Conservation (phyloP, 2,113 vertebrate genomes). For the Daubentonia madagascariensis region DNA sequence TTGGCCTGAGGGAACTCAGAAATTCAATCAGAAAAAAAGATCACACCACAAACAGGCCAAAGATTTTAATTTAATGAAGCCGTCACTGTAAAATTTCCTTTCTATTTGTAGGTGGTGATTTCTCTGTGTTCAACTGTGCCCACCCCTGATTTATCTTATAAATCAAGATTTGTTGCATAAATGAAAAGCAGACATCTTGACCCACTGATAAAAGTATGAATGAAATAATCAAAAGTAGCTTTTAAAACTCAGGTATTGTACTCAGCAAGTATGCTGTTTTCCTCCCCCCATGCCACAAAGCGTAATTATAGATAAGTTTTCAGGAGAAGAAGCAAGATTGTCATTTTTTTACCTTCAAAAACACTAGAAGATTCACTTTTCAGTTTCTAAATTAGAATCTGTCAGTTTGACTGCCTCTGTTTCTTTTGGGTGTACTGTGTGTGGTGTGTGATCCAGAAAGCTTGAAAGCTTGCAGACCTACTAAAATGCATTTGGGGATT, state of each 20-base stretch:
- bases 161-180: not conserved
- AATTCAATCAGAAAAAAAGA: not conserved
- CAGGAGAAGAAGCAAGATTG: constrained; percentile 21
- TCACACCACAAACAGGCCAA: not conserved
- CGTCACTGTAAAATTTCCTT: not conserved
- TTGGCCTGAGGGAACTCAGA: not conserved
- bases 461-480: constrained; percentile 43
- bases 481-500: constrained; percentile 32
- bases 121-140: not conserved
- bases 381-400: constrained; percentile 63
- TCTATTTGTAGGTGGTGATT: not conserved
- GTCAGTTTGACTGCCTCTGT: constrained; percentile 37
- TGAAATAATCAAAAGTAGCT: constrained; percentile 35
- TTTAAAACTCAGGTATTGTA: constrained; percentile 15
- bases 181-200: constrained; percentile 2
- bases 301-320: constrained; percentile 31
- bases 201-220: not conserved
- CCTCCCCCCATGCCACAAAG: not conserved
- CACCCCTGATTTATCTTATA: not conserved
- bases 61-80: not conserved
- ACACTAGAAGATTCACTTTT: constrained; percentile 47
- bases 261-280: not conserved
- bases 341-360: constrained; percentile 31
- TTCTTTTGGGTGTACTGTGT: constrained; percentile 16
- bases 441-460: not conserved